Evolutionary conservation across 2,888 invertebrate species (phyloP).

Genomic region (Habroteleia sp.): DNA sequence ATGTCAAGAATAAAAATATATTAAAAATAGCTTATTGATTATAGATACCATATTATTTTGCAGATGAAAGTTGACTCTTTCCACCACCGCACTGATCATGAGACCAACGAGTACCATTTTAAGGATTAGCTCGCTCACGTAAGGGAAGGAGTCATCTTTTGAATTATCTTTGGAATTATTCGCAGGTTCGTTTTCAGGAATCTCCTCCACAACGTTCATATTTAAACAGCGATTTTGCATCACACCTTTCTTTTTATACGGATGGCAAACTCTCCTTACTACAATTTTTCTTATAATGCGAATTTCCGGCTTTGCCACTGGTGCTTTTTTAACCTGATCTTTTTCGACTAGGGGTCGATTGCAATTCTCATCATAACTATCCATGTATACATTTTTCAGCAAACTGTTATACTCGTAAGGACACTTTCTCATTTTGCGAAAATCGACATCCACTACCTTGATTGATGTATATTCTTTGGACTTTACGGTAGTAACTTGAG

Average conservation of each 20-base stretch:
- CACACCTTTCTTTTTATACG: slow-evolving; percentile 21
- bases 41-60: slow-evolving; percentile 53
- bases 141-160: slow-evolving; percentile 60
- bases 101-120: slow-evolving; percentile 75
- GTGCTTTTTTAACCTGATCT: not conserved
- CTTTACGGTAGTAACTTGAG: slow-evolving; percentile 8
- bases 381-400: slow-evolving; percentile 67
- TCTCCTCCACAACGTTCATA: slow-evolving; percentile 49
- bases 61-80: slow-evolving; percentile 56
- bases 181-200: not conserved
- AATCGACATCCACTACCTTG: slow-evolving; percentile 62
- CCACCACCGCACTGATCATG: slow-evolving; percentile 74
- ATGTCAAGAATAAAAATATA: slow-evolving; percentile 17
- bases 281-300: slow-evolving; percentile 9
- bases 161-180: slow-evolving; percentile 54
- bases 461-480: no score
- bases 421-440: slow-evolving; percentile 68
- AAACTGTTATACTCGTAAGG: slow-evolving; percentile 69
- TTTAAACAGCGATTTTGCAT: slow-evolving; percentile 9
- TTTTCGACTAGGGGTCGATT: slow-evolving; percentile 27
- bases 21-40: slow-evolving; percentile 51
- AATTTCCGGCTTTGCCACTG: not conserved
- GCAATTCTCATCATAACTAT: slow-evolving; percentile 74
- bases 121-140: slow-evolving; percentile 69
- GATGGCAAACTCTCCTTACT: slow-evolving; percentile 13